Evolutionary conservation across 2,888 invertebrate species (phyloP).

Genomic region (Bugulina stolonifera): DNA sequence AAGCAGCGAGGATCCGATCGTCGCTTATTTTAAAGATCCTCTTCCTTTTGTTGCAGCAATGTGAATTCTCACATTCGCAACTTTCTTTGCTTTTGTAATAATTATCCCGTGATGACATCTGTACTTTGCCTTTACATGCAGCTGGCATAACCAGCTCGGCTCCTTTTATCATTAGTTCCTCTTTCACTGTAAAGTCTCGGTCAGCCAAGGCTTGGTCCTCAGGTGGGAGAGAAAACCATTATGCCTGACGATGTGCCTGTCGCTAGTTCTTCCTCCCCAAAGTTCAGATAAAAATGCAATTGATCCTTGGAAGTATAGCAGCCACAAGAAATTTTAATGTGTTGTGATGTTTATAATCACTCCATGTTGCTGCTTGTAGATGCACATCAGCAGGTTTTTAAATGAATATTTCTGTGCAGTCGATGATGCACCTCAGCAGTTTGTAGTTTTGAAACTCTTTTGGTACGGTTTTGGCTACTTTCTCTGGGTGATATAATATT

Average conservation of each 20-base stretch:
- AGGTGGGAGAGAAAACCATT: background rate
- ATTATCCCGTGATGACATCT: background rate
- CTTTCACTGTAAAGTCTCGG: background rate
- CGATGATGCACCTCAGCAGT: background rate
- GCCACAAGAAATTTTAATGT: too few relatives aligned
- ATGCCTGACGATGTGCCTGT: background rate
- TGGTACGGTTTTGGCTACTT: background rate
- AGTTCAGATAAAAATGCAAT: background rate
- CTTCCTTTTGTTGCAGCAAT: background rate
- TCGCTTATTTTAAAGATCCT: too few relatives aligned
- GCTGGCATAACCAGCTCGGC: background rate
- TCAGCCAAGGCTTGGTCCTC: background rate
- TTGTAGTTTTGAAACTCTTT: background rate
- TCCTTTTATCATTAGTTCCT: background rate
- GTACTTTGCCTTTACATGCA: background rate
- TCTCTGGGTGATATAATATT: background rate
- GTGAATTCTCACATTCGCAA: background rate
- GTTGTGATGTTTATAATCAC: too few relatives aligned
- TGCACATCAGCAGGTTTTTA: background rate
- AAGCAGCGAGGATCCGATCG: too few relatives aligned
- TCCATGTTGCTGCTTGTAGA: background rate
- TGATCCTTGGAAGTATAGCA: background rate
- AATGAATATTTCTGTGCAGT: background rate
- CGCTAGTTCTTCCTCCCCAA: background rate
- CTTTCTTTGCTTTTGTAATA: background rate